Evolutionary conservation across 2,797 vertebrate species (phyloP).

Genomic region (Bufotes viridis): DNA sequence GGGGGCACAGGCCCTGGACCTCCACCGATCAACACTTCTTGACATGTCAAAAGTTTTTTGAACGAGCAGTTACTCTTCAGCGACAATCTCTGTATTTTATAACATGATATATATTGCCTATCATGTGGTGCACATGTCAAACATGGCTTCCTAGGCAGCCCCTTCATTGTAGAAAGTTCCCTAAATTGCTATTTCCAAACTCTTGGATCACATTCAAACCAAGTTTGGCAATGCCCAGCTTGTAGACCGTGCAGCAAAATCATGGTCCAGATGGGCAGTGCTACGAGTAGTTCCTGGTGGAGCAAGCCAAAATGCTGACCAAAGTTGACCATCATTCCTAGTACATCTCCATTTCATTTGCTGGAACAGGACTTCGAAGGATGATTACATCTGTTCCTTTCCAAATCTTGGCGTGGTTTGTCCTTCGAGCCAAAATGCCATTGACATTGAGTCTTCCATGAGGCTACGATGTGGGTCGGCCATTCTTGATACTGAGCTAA

Average conservation of each 20-base stretch:
- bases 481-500: neutral
- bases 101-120: neutral
- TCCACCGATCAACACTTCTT: too few species aligned
- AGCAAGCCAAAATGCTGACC: neutral
- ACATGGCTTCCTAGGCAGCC: neutral
- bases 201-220: neutral
- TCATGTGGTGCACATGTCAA: neutral
- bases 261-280: neutral
- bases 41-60: too few species aligned
- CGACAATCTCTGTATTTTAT: too few species aligned
- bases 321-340: neutral
- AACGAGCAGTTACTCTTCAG: too few species aligned
- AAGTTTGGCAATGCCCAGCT: neutral
- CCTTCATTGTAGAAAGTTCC: neutral
- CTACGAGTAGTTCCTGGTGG: neutral
- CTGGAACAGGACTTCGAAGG: neutral
- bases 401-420: conserved; percentile 1
- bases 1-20: too few species aligned
- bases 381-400: neutral
- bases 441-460: neutral
- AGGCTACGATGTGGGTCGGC: neutral
- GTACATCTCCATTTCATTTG: neutral
- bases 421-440: neutral
- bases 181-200: neutral
- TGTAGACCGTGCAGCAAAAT: neutral